Evolutionary conservation across 2,797 vertebrate species (phyloP), one percentile per base, ranked within the genome.

Genomic region (Enteromius anoplus): DNA sequence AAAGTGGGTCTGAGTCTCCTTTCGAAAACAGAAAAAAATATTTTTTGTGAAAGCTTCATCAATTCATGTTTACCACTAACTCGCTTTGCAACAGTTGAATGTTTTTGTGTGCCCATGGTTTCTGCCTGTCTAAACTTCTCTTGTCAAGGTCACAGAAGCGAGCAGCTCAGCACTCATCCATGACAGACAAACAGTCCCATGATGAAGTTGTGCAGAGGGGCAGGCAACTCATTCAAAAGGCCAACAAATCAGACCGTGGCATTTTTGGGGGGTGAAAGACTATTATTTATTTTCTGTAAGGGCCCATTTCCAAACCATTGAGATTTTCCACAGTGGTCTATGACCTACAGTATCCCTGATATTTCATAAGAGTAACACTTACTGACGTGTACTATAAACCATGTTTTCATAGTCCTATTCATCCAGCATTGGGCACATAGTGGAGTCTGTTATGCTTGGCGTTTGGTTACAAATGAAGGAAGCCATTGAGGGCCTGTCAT

Each of bases 321-420:
- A 34, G 14, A 81, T 81, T 40, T 75, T 86, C 78, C 68, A 85
- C 71, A 75, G 77, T 78, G 47, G 53, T 71, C 29, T 80, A 23
- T 75, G 78, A 84, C 87, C 86, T n/a, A n/a, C n/a, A n/a, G n/a
- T 83, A 85, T 82, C 79, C 80, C 66, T 84, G 85, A 87, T 70
- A 82, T 89, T 86, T 86, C 77, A 60, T 68, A 76, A 34, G 26
- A 82, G 70, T 84, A 80, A 78, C 72, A 86, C 76, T 81, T 79
- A 34, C 55, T 71, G 72, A 34, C 64, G 51, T 81, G 69, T 49
- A 80, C 83, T 70, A 85, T 86, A 86, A 84, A 88, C 78, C 32
- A 69, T 64, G 75, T 83, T 82, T 86, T 86, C 72, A 88, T 75
- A 82, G 78, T 62, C 65, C 73, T 85, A 87, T 88, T 80, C 72